phyloP scores from a whole-genome alignment of 2,113 vertebrate species.

The Charina bottae region DNA sequence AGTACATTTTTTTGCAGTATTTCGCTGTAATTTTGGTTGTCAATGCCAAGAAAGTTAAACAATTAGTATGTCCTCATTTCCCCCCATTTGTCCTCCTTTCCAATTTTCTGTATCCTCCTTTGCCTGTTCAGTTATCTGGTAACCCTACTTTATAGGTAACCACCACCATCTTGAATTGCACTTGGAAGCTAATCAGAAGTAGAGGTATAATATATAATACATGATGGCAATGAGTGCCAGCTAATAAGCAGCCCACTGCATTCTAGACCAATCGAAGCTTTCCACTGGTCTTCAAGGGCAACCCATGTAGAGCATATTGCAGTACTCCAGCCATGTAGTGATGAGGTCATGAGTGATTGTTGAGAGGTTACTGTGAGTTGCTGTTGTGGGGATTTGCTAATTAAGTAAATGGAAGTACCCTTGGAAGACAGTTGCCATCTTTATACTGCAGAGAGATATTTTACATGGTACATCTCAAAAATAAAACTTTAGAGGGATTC shows the following conservation, averaged over 20 bases:
- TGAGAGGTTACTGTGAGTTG: background rate
- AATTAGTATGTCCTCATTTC: background rate
- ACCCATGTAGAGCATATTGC: background rate
- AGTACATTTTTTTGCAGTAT: background rate
- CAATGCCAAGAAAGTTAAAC: background rate
- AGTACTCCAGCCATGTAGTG: background rate
- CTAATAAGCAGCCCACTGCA: background rate
- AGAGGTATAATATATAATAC: background rate
- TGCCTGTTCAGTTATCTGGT: background rate
- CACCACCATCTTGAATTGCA: background rate
- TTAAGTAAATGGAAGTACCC: constrained; percentile 14
- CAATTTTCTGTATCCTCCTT: background rate
- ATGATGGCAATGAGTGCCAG: background rate
- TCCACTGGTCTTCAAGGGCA: background rate
- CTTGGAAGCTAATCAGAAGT: background rate
- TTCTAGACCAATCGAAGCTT: background rate
- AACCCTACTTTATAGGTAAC: background rate
- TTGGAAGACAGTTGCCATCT: background rate
- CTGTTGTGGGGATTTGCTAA: background rate
- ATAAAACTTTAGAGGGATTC: background rate
- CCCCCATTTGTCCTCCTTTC: background rate
- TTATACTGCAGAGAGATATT: constrained; percentile 23
- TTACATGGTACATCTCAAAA: background rate
- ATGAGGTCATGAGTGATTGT: background rate
- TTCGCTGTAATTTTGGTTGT: background rate